A percentile compares a stretch with the other conserved stretches of the same genome.
Conservation (phyloP, 1,140 invertebrate species). For the Drosophila varians region DNA sequence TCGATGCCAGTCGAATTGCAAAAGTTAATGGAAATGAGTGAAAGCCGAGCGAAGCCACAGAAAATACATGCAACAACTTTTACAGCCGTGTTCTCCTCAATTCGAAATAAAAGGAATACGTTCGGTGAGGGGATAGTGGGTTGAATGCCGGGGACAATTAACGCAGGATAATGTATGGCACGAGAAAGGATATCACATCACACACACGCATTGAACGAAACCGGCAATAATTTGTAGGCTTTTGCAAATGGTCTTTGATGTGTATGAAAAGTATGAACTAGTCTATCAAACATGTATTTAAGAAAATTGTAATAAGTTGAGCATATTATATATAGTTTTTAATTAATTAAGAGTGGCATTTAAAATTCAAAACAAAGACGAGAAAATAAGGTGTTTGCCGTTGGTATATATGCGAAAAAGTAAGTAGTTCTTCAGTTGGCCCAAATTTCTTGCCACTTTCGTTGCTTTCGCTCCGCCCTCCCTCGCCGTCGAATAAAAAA, state of each 20-base stretch:
- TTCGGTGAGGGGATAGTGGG: no score
- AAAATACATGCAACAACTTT: constrained; percentile 14
- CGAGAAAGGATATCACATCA: neutral
- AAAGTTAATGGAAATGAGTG: constrained; percentile 44
- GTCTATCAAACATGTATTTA: neutral
- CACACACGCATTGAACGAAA: no score
- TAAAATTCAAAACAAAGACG: neutral
- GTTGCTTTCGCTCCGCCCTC: neutral
- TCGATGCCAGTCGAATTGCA: constrained; percentile 19
- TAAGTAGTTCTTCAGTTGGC: neutral
- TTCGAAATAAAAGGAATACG: neutral
- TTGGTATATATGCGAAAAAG: neutral
- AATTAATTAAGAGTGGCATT: neutral
- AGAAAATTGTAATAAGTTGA: neutral
- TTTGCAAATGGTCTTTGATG: neutral
- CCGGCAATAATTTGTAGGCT: neutral
- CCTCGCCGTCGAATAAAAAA: neutral
- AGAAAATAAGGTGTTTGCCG: neutral
- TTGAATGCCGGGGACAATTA: neutral
- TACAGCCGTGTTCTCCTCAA: neutral
- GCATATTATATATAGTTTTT: neutral
- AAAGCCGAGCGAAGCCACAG: constrained; percentile 15
- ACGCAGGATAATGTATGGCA: neutral
- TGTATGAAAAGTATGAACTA: neutral
- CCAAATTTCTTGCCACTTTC: neutral